Percentiles rank a stretch among this genome's conserved stretches.
Conservation (phyloP, 2,113 vertebrate species). For the Oreochromis spilurus region DNA sequence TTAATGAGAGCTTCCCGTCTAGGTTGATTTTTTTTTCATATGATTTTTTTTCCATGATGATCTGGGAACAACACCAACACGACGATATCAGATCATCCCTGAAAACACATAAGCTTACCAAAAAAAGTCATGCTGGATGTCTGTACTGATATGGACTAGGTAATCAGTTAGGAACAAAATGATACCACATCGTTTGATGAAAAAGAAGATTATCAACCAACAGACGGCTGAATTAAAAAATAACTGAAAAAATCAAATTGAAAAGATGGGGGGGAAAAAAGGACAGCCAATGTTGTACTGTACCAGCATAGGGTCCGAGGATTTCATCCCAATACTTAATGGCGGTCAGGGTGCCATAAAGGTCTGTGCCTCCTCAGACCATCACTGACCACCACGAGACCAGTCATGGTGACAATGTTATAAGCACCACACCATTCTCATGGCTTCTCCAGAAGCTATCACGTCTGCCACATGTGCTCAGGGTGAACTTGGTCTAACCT, state of each 20-base stretch:
- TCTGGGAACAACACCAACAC: no score
- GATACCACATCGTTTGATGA: background rate
- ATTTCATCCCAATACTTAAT: background rate
- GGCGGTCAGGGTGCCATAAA: rapidly evolving
- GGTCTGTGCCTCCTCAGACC: background rate
- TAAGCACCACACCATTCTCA: background rate
- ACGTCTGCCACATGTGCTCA: background rate
- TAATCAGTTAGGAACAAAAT: background rate
- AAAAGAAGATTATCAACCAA: background rate
- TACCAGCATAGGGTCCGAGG: background rate
- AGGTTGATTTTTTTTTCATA: no score
- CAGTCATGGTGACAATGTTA: background rate
- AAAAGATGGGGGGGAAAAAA: rapidly evolving
- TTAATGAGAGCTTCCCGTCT: no score
- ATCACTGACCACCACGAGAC: background rate
- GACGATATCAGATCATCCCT: background rate
- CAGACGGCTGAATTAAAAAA: background rate
- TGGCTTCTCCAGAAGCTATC: background rate
- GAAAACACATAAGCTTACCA: background rate
- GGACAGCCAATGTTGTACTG: background rate
- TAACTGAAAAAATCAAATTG: background rate
- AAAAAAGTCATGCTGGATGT: background rate
- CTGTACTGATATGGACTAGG: background rate
- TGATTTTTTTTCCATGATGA: no score
- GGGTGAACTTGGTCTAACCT: background rate